A percentile compares a stretch with the other conserved stretches of the same genome.
Conservation (phyloP, 2,797 vertebrate genomes). For the Brotula barbata region DNA sequence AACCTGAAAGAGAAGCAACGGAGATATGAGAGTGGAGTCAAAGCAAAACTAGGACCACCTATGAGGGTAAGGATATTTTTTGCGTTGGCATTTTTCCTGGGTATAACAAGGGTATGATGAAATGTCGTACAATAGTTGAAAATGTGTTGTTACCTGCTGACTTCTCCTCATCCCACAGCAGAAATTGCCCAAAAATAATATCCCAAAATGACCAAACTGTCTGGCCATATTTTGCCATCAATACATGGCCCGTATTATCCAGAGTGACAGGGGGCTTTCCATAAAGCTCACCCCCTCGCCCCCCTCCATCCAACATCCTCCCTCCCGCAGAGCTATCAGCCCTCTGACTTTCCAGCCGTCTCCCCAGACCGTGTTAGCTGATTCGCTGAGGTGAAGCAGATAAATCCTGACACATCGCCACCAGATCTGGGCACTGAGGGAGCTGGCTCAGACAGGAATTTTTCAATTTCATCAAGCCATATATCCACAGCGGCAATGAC, state of each 20-base stretch:
- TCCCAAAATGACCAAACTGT: neutral
- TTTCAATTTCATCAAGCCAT: constrained; percentile 73
- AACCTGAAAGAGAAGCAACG: constrained; percentile 80
- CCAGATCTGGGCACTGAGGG: constrained; percentile 52
- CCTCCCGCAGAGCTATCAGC: constrained; percentile 39
- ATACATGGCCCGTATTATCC: constrained; percentile 14
- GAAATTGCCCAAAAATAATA: constrained; percentile 8
- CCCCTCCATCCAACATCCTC: constrained; percentile 14
- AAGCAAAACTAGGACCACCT: constrained; percentile 4
- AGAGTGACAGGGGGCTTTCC: constrained; percentile 10
- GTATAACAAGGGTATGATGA: constrained; percentile 9
- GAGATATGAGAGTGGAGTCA: constrained; percentile 29
- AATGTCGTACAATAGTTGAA: constrained; percentile 9
- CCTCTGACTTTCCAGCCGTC: constrained; percentile 54
- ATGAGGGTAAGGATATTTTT: constrained; percentile 9
- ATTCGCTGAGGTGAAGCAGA: constrained; percentile 69
- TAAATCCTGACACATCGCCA: constrained; percentile 74
- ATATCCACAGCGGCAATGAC: constrained; percentile 60
- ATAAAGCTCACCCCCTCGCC: constrained; percentile 8
- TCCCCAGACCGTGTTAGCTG: constrained; percentile 58
- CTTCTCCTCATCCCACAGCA: neutral
- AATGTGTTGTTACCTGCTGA: neutral
- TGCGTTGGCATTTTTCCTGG: constrained; percentile 1
- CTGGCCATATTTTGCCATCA: neutral
- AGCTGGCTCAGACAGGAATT: constrained; percentile 59